Percentiles rank a stretch among this genome's conserved stretches.
Conservation (phyloP, 2,888 invertebrate species). For the Meteorus cinctellus region DNA sequence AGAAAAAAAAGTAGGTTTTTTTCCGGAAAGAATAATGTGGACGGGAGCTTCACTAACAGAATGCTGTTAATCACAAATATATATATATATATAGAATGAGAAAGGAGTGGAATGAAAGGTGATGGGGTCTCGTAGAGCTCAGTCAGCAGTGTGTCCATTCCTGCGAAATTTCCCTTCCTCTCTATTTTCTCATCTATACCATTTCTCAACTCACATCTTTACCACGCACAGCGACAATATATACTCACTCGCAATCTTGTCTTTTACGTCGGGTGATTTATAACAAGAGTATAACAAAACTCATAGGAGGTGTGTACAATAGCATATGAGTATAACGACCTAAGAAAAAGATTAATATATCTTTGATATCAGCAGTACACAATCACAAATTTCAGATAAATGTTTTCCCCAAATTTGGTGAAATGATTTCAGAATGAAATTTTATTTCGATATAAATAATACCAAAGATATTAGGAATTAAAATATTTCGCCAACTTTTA, state of each 20-base stretch:
- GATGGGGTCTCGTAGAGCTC: background rate
- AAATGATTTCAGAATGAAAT: too few species aligned
- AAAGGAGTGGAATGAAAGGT: background rate
- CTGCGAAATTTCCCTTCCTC: background rate
- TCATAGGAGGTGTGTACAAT: background rate
- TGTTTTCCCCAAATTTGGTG: too few species aligned
- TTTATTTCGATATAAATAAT: too few species aligned
- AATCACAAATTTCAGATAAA: background rate
- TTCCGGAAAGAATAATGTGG: background rate
- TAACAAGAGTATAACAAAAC: background rate
- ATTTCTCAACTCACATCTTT: slow-evolving; percentile 7
- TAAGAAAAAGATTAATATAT: background rate
- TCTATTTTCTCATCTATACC: background rate
- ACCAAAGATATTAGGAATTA: too few species aligned
- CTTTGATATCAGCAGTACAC: background rate
- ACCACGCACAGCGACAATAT: background rate
- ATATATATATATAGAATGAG: background rate
- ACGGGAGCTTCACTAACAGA: background rate
- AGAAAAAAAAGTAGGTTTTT: background rate
- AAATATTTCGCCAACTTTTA: too few species aligned
- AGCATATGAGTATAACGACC: background rate
- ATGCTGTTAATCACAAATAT: background rate
- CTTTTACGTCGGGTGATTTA: background rate
- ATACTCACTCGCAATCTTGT: background rate
- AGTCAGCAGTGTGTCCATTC: slow-evolving; percentile 3